Evolutionary conservation across 2,113 vertebrate genomes (phyloP).

Genomic region (Platysternon megacephalum): DNA sequence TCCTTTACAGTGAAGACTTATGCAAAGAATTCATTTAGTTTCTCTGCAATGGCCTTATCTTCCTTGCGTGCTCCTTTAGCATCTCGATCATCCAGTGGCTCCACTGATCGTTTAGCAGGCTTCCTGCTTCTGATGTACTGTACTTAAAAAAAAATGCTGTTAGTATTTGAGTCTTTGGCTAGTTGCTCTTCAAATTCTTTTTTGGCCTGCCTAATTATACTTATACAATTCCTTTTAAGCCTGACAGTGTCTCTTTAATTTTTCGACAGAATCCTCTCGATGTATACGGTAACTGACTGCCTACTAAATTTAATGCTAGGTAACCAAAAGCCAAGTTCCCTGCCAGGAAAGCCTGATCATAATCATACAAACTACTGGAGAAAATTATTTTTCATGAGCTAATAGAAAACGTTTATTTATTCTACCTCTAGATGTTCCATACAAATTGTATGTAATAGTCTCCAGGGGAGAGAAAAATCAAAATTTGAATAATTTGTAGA

Average conservation of each 20-base stretch:
- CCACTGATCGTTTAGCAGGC: too few relatives aligned
- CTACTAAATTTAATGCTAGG: background rate
- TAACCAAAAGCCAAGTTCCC: fast-evolving
- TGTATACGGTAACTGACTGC: background rate
- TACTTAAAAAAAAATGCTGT: too few relatives aligned
- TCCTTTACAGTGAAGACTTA: too few relatives aligned
- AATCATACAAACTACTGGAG: background rate
- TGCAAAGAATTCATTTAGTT: too few relatives aligned
- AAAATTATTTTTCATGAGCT: background rate
- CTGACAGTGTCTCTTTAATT: background rate
- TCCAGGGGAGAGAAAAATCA: slow-evolving; percentile 36
- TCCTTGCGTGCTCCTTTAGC: too few relatives aligned
- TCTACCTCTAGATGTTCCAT: background rate
- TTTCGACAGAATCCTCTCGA: too few relatives aligned
- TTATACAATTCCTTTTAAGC: background rate
- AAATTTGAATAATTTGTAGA: slow-evolving; percentile 52
- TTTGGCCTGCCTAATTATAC: too few relatives aligned
- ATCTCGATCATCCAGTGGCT: too few relatives aligned
- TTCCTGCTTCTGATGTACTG: too few relatives aligned
- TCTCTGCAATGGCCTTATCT: too few relatives aligned
- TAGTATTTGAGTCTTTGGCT: too few relatives aligned
- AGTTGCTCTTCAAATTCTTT: too few relatives aligned
- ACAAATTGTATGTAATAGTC: slow-evolving; percentile 38
- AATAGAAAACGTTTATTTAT: background rate
- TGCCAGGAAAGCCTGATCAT: background rate